Conservation (phyloP, 2,113 vertebrate genomes). For the Eonycteris spelaea region DNA sequence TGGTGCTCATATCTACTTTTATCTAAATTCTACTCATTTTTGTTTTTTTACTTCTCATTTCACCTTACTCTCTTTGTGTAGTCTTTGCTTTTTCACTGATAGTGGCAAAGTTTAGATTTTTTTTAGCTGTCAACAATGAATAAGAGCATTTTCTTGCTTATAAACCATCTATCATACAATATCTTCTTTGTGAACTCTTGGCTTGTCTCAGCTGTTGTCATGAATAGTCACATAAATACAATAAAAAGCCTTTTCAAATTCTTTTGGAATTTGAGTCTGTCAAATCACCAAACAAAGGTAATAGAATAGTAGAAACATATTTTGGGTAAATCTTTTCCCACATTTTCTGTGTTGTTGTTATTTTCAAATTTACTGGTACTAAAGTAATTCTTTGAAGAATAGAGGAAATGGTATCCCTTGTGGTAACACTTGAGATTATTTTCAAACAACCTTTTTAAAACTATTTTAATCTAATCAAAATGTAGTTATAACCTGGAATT, state of each 20-base stretch:
- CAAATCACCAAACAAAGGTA: slow-evolving; percentile 19
- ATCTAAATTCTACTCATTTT: not conserved
- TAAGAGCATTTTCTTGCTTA: not conserved
- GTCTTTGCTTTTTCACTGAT: not conserved
- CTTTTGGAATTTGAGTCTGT: slow-evolving; percentile 4
- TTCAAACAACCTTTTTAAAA: slow-evolving; percentile 58
- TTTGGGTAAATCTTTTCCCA: not conserved
- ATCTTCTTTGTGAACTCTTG: slow-evolving; percentile 25
- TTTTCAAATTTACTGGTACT: slow-evolving; percentile 1
- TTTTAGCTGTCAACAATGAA: not conserved
- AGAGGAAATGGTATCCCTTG: slow-evolving; percentile 22
- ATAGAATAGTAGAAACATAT: slow-evolving; percentile 1
- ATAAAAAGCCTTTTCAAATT: slow-evolving; percentile 30
- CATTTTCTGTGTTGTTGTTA: not conserved
- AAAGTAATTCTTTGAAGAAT: slow-evolving; percentile 45
- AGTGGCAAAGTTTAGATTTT: not conserved
- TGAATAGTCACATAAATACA: not conserved
- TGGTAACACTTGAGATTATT: slow-evolving; percentile 63
- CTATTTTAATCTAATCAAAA: slow-evolving; percentile 70
- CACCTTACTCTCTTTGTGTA: not conserved
- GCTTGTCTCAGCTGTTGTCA: not conserved
- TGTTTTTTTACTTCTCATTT: not conserved
- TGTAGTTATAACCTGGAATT: slow-evolving; percentile 57
- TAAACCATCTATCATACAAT: not conserved
- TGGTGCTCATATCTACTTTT: not conserved